Evolutionary conservation across 2,888 invertebrate species (phyloP), one percentile per base, ranked within the genome.

Genomic region (Athetis lepigone): DNA sequence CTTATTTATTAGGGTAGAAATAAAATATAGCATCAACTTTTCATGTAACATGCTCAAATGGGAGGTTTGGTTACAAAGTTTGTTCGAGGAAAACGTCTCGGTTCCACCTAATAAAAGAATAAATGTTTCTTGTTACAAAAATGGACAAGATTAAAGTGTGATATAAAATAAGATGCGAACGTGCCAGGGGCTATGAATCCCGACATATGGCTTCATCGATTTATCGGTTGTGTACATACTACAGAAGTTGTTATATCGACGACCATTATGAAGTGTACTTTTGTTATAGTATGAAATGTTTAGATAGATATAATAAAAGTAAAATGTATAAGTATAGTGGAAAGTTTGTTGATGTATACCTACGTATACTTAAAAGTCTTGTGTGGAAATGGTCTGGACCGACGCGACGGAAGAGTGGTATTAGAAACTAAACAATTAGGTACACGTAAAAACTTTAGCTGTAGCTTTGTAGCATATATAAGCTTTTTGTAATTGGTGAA

Each of bases 1-100:
- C 63, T 61, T 79, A 79, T 79, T 79, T 79, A 79, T 77, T 77
- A 79, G 77, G 79, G 79, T 75, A 70, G 75, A 79, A 77, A 77
- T 77, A 79, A 79, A 75, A 79, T 79, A 79, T 75, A 75, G 77
- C 75, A 72, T 70, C 68, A 79, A 79, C 69, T 79, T 79, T 79
- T 79, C 72, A 77, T 79, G 75, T 79, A 56, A 77, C 67, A 75
- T 75, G 59, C 57, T 64, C 61, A 70, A 79, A 68, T 68, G 75
- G 75, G 52, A 71, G 63, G 71, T 75, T 77, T 68, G 65, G 60
- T 64, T 72, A 66, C 80, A 70, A 77, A 72, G 66, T 72, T 72
- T 72, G 66, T 45, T 54, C 36, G 61, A 54, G 54, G 61, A 59
- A 64, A 79, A 67, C 63, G 52, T 75, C 63, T 69, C 57, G 39